phyloP scores from a whole-genome alignment of 2,113 vertebrate species.

The Sinosuthora webbiana region DNA sequence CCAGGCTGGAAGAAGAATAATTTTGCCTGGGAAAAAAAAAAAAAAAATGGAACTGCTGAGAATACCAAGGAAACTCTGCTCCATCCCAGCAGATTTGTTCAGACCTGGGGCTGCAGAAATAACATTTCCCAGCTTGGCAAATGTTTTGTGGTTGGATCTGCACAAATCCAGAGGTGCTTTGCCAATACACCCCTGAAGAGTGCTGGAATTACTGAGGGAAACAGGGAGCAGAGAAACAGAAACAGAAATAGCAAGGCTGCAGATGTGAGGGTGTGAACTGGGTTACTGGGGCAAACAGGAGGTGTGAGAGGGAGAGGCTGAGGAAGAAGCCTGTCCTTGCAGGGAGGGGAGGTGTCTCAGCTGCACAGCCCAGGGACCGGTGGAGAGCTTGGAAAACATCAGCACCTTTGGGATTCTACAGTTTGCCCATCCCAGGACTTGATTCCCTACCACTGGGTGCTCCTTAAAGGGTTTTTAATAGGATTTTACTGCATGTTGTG shows the following conservation, averaged over 20 bases:
- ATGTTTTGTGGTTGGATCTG: not conserved
- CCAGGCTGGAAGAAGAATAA: not conserved
- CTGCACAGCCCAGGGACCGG: not conserved
- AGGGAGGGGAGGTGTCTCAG: not conserved
- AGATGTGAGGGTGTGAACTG: not conserved
- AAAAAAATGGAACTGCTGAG: not conserved
- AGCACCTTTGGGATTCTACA: not conserved
- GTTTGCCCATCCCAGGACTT: not conserved
- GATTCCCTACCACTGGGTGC: not conserved
- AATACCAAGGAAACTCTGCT: not conserved
- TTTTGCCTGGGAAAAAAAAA: not conserved
- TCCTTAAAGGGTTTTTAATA: not conserved
- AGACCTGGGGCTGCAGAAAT: not conserved
- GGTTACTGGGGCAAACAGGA: not conserved
- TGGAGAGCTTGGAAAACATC: not conserved
- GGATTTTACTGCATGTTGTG: not conserved
- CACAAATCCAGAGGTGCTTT: not conserved
- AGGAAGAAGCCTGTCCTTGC: not conserved
- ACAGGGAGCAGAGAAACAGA: not conserved
- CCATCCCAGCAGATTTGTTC: not conserved
- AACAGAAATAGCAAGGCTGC: accelerated
- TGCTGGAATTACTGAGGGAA: not conserved
- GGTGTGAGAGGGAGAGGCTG: not conserved
- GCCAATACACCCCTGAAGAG: not conserved
- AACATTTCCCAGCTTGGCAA: not conserved